A percentile compares a stretch with the other conserved stretches of the same genome.
Evolutionary conservation across 2,888 invertebrate genomes (phyloP).

Genomic region (Drosophila colorata): DNA sequence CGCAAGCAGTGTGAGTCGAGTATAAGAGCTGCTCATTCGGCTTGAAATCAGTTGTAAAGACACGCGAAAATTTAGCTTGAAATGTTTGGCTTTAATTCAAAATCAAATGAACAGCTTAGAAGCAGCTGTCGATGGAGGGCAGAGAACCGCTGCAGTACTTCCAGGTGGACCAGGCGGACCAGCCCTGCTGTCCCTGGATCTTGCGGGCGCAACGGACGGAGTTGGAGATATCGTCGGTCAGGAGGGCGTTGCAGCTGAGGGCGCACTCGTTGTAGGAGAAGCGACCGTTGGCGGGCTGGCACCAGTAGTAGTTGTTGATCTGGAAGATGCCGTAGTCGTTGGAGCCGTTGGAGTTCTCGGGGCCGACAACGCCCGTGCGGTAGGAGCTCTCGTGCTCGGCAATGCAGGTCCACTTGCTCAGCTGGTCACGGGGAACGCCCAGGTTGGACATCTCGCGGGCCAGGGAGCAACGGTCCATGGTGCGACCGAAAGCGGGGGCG

Average conservation of each 20-base stretch:
- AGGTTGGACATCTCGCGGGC: slow-evolving; percentile 67
- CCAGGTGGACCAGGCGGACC: slow-evolving; percentile 78
- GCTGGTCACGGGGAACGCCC: slow-evolving; percentile 67
- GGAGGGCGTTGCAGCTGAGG: slow-evolving; percentile 70
- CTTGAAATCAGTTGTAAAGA: background rate
- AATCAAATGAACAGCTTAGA: slow-evolving; percentile 31
- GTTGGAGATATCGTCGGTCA: slow-evolving; percentile 72
- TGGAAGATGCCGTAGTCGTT: slow-evolving; percentile 84
- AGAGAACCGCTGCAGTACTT: slow-evolving; percentile 63
- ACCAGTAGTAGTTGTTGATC: slow-evolving; percentile 83
- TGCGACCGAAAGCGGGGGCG: slow-evolving; percentile 57
- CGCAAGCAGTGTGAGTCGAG: too few species aligned
- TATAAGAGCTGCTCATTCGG: slow-evolving; percentile 29
- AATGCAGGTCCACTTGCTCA: slow-evolving; percentile 77
- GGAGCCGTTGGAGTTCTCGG: slow-evolving; percentile 85
- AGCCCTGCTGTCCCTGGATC: slow-evolving; percentile 69
- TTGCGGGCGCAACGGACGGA: slow-evolving; percentile 75
- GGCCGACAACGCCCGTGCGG: slow-evolving; percentile 85
- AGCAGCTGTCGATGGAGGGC: slow-evolving; percentile 61
- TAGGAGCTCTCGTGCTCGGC: slow-evolving; percentile 79
- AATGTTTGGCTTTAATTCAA: slow-evolving; percentile 21
- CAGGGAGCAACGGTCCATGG: slow-evolving; percentile 68
- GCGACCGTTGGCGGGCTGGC: slow-evolving; percentile 64
- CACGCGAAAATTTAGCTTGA: background rate
- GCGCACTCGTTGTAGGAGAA: slow-evolving; percentile 78